Evolutionary conservation across 2,797 vertebrate genomes (phyloP), one percentile per base, ranked within the genome.

Genomic region (Ibycter americanus): DNA sequence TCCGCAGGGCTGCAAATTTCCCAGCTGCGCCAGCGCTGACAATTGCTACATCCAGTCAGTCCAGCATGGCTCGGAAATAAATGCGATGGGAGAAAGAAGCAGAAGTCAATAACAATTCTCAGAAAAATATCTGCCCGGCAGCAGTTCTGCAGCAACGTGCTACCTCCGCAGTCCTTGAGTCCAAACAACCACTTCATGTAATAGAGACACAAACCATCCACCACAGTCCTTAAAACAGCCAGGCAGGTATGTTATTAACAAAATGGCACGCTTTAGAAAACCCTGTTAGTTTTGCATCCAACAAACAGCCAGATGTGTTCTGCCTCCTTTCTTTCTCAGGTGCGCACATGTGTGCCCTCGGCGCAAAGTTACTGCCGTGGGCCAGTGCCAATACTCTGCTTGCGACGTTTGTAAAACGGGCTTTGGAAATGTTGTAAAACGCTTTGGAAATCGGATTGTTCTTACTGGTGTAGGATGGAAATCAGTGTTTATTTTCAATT

Each of bases 101-200:
- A 56, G 13, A 59, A 85, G 54, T 52, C n/a, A 2, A 0, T 32
- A 40, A 58, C 44, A 68, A 34, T 51, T 72, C 46, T 46, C 73
- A 76, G 61, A 65, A 91, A 90, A 86, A 0, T 4, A 71, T 32
- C 73, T 49, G 56, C 27, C 31, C 0, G 0, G 31, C 11, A 61
- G 78, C 1, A 2, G 29, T 67, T 84, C 2, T 2, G 38, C 0
- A 0, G 15, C 18, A 23, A 15, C 0, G 0, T 19, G 29, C 23
- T 67, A 34, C 22, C 21, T 61, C 65, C 38, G 46, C 42, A 66
- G n/a, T 21, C 26, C 52, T 54, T 0, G 0, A 52, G 8, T 58
- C 18, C 25, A 44, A 90, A 72, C 32, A 81, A 61, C 59, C 15
- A 25, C 17, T 40, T 16, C 1, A 26, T 8, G 11, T 29, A 62